Evolutionary conservation across 1,140 invertebrate species (phyloP), one percentile per base, ranked within the genome.

Genomic region (Bilobella aurantiaca): DNA sequence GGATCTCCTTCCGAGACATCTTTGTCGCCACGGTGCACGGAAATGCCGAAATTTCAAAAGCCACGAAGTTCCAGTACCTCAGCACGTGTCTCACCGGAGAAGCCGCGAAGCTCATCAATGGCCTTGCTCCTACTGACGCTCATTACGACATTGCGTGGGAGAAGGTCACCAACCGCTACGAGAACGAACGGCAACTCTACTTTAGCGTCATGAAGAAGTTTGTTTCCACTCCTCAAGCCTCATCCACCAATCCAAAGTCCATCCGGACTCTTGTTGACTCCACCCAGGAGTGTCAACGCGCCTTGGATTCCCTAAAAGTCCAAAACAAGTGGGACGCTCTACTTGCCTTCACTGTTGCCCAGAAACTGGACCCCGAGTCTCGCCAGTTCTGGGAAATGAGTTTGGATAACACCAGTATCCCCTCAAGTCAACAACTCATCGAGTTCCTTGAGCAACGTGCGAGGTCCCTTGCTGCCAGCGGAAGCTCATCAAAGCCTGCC

Each of bases 291-390:
- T 37, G 47, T 56, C 31, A 64, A 5, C n/a, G 62, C 5, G 56
- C 66, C 30, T 62, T 70, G 23, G 49, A 37, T 42, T 14, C 21
- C 14, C 49, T 49, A 8, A 3, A 18, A 14, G 28, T 29, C 8
- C 31, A 58, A 53, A 16, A 69, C 1, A 30, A 62, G 16, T 61
- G 49, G 58, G 69, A 71, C 53, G 32, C 27, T 3, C 16, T 66
- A 2, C 23, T 66, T 2, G 69, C 66, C 2, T 62, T 66, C 31
- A 8, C 65, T 1, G 49, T 59, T 18, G n/a, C 34, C 14, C 49
- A 60, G 14, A 65, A 63, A 42, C n/a, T 71, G 25, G 67, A 71
- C 29, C 12, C 8, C 23, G 61, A 66, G n/a, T 23, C 69, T 42
- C 27, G 37, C 2, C 34, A 56, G 21, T 31, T 64, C 5, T 66